Base-by-base conservation (phyloP, 2,888 invertebrate genomes). In the Gonocerus acuteangulatus region DNA sequence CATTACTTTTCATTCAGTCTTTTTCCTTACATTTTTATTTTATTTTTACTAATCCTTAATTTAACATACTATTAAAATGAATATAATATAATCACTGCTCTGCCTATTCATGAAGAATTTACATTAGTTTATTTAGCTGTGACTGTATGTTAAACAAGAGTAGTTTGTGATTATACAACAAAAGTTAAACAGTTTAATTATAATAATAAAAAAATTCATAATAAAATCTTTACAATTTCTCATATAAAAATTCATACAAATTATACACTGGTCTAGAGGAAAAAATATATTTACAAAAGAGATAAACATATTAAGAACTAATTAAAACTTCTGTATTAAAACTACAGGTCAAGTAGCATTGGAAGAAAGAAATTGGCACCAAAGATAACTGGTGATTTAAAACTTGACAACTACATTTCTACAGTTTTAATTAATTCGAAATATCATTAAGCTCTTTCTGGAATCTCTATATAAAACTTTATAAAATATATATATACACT, bases 361-460 rank as follows among this genome's bases (percentile, higher is more conserved):
- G 42, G 22, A 7, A 23, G 22, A 47, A 19, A 47, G 16, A 47
- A 51, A 34, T 27, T 9, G 9, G 27, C 39, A 39, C 39, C 13
- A 39, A 39, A 39, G 27, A 27, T 34, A 34, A 15, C 15, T 51
- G 51, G 51, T 51, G 27, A 34, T 51, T 34, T 51, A 34, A 2
- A 51, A 51, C 19, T 19, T 19, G 51, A n/a, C 34, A n/a, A 32
- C 51, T 51, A 51, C 32, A 51, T 27, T 27, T 13, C 39, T 21
- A 39, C 32, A 36, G 54, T 54, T 54, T 54, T 42, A 54, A 54
- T 54, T 54, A 54, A 54, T 54, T 54, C 54, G 21, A 54, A 54
- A 54, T 54, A 54, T 54, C 39, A 54, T 54, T 54, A 54, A 54
- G 54, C 54, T 54, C 54, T 54, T 54, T 39, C 39, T 54, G 6